These are phyloP conservation scores for Pinna nobilis DNA, from an alignment of 1,140 invertebrate genomes.

Conservation along the genomic window DNA sequence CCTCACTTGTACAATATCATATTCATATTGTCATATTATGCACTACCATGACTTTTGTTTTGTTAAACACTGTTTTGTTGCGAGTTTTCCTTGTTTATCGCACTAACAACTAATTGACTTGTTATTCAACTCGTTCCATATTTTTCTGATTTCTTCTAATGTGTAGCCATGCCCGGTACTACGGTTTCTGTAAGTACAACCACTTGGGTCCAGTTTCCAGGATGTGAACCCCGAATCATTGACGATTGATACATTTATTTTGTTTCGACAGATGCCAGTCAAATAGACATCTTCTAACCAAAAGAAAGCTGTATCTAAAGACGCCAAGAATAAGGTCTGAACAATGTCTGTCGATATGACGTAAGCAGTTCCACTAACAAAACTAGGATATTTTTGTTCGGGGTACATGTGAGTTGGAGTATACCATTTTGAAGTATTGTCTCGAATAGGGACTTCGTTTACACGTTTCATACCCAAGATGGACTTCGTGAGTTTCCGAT, in stretches of 20 bases:
- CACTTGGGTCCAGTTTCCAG: conserved; percentile 6
- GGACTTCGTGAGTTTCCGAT: conserved; percentile 18
- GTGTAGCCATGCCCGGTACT: conserved; percentile 40
- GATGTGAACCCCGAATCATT: conserved; percentile 34
- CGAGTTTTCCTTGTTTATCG: no score
- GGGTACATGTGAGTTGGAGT: conserved; percentile 63
- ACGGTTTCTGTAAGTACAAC: conserved; percentile 26
- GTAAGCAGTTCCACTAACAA: conserved; percentile 70
- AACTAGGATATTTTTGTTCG: conserved; percentile 60
- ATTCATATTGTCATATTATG: no score
- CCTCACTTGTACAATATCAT: no score
- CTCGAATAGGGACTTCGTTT: conserved; percentile 41
- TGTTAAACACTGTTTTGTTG: no score
- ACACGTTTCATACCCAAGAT: conserved; percentile 31
- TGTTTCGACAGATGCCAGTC: conserved; percentile 56
- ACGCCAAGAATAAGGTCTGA: conserved; percentile 53
- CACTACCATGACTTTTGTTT: no score
- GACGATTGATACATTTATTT: conserved; percentile 14
- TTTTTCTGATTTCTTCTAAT: conserved; percentile 35
- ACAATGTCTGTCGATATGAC: conserved; percentile 63
- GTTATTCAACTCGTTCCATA: conserved; percentile 42
- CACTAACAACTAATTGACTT: no score
- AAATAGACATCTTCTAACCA: conserved; percentile 73
- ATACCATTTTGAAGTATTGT: conserved; percentile 71
- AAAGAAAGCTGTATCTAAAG: conserved; percentile 49